These are phyloP conservation scores for Mechanitis messenoides DNA, from an alignment of 2,888 invertebrate species.

Conservation along the genomic window DNA sequence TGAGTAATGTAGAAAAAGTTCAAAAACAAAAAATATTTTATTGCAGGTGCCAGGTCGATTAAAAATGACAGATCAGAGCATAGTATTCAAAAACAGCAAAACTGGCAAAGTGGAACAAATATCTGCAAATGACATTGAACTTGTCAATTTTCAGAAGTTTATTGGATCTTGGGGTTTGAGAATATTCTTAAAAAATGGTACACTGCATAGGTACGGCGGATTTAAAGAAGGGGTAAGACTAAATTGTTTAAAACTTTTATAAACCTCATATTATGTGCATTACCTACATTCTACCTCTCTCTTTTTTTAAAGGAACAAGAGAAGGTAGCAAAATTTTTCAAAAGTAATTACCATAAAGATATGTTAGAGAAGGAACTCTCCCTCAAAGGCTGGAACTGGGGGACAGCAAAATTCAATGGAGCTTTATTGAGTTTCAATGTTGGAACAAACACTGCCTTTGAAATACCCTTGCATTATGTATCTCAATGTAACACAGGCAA, in stretches of 20 bases:
- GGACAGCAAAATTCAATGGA: constrained; percentile 94
- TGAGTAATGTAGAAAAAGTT: not conserved
- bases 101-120: constrained; percentile 98
- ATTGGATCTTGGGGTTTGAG: constrained; percentile 93
- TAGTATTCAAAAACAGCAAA: constrained; percentile 95
- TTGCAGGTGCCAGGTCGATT: constrained; percentile 91
- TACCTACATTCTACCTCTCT: not conserved
- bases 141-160: constrained; percentile 94
- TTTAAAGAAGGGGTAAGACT: constrained; percentile 88
- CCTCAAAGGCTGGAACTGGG: constrained; percentile 99
- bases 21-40: not conserved
- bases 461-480: constrained; percentile 96
- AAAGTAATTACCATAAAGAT: constrained; percentile 87
- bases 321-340: constrained; percentile 93
- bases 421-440: constrained; percentile 91
- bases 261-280: not conserved
- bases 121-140: constrained; percentile 87
- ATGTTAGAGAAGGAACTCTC: constrained; percentile 95
- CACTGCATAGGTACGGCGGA: constrained; percentile 93
- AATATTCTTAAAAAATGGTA: constrained; percentile 92
- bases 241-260: not conserved
- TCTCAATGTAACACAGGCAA: constrained; percentile 97
- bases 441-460: constrained; percentile 90
- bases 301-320: constrained; percentile 86
- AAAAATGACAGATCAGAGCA: constrained; percentile 92